These are phyloP conservation scores for Sceloporus tristichus DNA, from an alignment of 2,113 vertebrate genomes.

Conservation along the genomic window DNA sequence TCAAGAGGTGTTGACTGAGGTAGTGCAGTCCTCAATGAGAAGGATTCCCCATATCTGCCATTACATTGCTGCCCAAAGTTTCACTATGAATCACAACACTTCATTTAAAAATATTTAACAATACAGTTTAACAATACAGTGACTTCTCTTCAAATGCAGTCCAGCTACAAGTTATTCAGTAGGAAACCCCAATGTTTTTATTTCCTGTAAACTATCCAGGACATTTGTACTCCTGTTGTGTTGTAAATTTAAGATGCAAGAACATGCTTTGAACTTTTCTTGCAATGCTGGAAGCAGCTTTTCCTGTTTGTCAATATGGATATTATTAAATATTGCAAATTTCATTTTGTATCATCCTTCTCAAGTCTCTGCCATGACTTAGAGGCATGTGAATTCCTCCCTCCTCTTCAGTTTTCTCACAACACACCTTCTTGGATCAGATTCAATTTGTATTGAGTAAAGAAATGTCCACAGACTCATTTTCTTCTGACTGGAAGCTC, in stretches of 20 bases:
- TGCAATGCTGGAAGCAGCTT: constrained; percentile 39
- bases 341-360: constrained; percentile 57
- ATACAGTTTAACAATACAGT: not conserved
- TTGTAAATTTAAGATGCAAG: not conserved
- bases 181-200: not conserved
- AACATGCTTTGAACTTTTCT: not conserved
- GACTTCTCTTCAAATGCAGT: constrained; percentile 40
- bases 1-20: no score
- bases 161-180: not conserved
- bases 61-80: not conserved
- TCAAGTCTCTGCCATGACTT: constrained; percentile 56
- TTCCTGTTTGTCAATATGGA: constrained; percentile 14
- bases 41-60: not conserved
- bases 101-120: constrained; percentile 5
- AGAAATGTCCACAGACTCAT: constrained; percentile 62
- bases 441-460: constrained; percentile 58
- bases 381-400: constrained; percentile 69
- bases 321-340: constrained; percentile 23
- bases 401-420: constrained; percentile 67
- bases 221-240: constrained; percentile 20
- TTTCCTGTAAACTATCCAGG: not conserved
- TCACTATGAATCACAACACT: not conserved
- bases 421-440: constrained; percentile 71
- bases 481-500: constrained; percentile 69
- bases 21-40: no score